These are phyloP conservation scores for Nymphalis urticae DNA, from an alignment of 2,888 invertebrate genomes.

Conservation along the genomic window DNA sequence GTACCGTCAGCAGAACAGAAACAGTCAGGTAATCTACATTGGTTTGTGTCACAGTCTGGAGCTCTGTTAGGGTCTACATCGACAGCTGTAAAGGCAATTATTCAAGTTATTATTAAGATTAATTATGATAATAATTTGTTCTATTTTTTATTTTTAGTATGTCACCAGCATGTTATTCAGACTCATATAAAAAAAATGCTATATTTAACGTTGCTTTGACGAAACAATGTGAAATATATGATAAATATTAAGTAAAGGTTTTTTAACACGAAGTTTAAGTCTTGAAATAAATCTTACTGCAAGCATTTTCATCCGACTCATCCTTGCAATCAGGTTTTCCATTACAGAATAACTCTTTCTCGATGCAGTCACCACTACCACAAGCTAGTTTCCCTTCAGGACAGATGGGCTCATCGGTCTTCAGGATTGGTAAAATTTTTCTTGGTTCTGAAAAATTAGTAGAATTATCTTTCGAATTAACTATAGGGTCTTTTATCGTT, in stretches of 20 bases:
- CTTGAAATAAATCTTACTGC: conserved; percentile 82
- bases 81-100: conserved; percentile 84
- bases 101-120: background rate
- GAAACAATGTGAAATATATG: no score
- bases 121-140: background rate
- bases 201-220: no score
- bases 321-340: conserved; percentile 96
- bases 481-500: background rate
- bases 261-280: no score
- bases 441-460: conserved; percentile 87
- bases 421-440: conserved; percentile 92
- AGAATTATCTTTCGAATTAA: conserved; percentile 5
- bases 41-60: conserved; percentile 94
- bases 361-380: conserved; percentile 95
- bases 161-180: no score
- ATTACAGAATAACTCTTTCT: conserved; percentile 95
- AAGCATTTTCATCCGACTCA: conserved; percentile 92
- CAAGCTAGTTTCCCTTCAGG: conserved; percentile 94
- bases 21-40: conserved; percentile 94
- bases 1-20: conserved; percentile 97
- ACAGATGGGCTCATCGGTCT: conserved; percentile 96
- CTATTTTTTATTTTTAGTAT: background rate
- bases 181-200: no score
- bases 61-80: conserved; percentile 95
- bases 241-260: no score